These are phyloP conservation scores for Eudasyphora cyanicolor DNA, from an alignment of 2,888 invertebrate genomes.

Conservation along the genomic window DNA sequence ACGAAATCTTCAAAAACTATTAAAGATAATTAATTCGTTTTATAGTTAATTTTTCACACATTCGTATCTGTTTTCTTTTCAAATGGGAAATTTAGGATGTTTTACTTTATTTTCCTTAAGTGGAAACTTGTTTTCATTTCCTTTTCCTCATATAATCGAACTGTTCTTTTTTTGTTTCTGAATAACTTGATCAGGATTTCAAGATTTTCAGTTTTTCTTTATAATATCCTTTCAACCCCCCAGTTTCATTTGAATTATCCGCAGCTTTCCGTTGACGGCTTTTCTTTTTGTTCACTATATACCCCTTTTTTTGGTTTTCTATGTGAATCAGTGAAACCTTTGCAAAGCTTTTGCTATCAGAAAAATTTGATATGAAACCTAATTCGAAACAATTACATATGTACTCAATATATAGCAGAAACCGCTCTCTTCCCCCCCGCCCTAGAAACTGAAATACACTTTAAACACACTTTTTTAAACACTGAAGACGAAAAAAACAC, in stretches of 20 bases:
- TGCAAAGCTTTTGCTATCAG: conserved; percentile 64
- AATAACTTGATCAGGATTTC: neutral
- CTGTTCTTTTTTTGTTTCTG: conserved; percentile 12
- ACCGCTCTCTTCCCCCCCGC: neutral
- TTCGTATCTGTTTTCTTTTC: conserved; percentile 64
- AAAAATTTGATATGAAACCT: conserved; percentile 33
- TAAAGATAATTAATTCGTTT: conserved; percentile 24
- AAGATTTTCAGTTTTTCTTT: neutral
- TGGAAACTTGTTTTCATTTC: conserved; percentile 33
- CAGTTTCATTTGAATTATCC: neutral
- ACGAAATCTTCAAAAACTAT: conserved; percentile 2
- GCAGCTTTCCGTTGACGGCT: conserved; percentile 22
- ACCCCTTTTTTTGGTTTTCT: conserved; percentile 17
- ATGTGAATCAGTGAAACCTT: conserved; percentile 40
- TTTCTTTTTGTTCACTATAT: conserved; percentile 22
- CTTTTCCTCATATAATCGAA: conserved; percentile 36
- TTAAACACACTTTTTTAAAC: neutral
- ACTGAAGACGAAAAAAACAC: neutral
- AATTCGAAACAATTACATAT: conserved; percentile 40
- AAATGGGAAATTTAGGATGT: conserved; percentile 24
- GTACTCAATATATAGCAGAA: neutral
- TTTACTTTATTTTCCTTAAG: conserved; percentile 21
- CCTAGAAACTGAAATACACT: conserved; percentile 4
- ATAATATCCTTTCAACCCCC: neutral
- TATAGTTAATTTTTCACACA: conserved; percentile 65